Conservation (phyloP, 1,140 invertebrate genomes). For the Diachasma alloeum region DNA sequence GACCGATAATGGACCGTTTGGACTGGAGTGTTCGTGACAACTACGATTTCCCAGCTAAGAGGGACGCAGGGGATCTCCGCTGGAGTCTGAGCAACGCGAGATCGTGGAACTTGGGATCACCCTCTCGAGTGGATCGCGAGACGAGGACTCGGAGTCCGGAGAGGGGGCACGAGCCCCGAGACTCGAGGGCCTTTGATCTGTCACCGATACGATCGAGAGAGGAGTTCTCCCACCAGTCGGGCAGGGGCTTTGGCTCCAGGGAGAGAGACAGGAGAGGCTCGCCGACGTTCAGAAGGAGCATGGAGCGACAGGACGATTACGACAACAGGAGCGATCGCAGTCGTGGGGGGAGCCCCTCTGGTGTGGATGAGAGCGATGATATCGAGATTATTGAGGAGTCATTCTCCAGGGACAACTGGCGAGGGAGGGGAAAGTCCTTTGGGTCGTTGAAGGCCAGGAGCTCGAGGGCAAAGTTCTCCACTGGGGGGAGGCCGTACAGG, state of each 20-base stretch:
- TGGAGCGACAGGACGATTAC: slow-evolving; percentile 40
- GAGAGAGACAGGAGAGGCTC: slow-evolving; percentile 33
- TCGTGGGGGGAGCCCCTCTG: slow-evolving; percentile 48
- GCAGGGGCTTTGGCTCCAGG: slow-evolving; percentile 15
- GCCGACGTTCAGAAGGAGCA: slow-evolving; percentile 36
- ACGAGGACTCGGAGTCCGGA: slow-evolving; percentile 35
- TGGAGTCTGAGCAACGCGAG: slow-evolving; percentile 54
- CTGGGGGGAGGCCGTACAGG: slow-evolving; percentile 40
- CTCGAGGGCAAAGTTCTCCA: slow-evolving; percentile 36
- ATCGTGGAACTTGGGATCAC: slow-evolving; percentile 32
- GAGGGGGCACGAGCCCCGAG: slow-evolving; percentile 24
- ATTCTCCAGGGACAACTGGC: slow-evolving; percentile 42
- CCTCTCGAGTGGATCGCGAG: slow-evolving; percentile 27
- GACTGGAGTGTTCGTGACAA: slow-evolving; percentile 56
- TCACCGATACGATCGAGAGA: slow-evolving; percentile 40
- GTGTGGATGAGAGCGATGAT: slow-evolving; percentile 45
- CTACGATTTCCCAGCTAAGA: slow-evolving; percentile 42
- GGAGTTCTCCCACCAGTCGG: slow-evolving; percentile 35
- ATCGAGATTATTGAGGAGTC: slow-evolving; percentile 37
- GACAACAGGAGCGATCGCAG: slow-evolving; percentile 46
- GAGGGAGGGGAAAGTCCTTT: slow-evolving; percentile 29
- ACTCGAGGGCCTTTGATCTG: slow-evolving; percentile 25
- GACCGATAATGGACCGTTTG: slow-evolving; percentile 53
- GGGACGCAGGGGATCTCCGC: slow-evolving; percentile 53
- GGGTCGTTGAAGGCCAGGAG: slow-evolving; percentile 36